Conservation (phyloP, 2,113 vertebrate genomes). For the Gnathonemus longibarbis region DNA sequence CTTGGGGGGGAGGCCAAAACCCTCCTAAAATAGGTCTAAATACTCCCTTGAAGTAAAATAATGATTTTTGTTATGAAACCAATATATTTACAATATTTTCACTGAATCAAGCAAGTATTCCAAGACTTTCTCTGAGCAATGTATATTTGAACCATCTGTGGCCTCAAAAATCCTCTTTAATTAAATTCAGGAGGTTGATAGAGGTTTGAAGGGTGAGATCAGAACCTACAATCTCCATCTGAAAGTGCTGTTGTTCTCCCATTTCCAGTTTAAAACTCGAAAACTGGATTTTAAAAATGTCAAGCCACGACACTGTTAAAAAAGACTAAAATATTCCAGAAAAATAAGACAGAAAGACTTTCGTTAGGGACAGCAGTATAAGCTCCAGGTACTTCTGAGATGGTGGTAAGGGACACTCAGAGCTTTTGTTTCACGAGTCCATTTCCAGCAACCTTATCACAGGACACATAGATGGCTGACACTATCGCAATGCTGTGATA, state of each 20-base stretch:
- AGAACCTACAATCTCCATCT: background rate
- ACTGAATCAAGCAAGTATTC: background rate
- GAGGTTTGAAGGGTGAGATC: background rate
- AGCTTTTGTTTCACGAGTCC: background rate
- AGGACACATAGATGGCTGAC: background rate
- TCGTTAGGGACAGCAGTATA: background rate
- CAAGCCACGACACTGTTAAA: background rate
- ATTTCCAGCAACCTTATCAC: background rate
- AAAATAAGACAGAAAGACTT: background rate
- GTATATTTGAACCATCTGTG: background rate
- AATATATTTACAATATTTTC: background rate
- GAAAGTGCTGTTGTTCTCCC: background rate
- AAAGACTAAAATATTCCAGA: background rate
- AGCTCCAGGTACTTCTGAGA: background rate
- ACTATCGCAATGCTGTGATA: background rate
- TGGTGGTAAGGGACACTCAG: background rate
- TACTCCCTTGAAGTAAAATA: background rate
- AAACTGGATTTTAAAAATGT: background rate
- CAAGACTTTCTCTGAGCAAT: background rate
- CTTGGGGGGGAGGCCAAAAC: too few relatives aligned
- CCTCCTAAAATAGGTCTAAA: too few relatives aligned
- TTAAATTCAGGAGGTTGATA: background rate
- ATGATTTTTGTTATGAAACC: background rate
- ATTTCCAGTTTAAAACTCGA: background rate
- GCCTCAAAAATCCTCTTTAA: background rate